Evolutionary conservation across 2,113 vertebrate genomes (phyloP).

Genomic region (Ctenodactylus gundi): DNA sequence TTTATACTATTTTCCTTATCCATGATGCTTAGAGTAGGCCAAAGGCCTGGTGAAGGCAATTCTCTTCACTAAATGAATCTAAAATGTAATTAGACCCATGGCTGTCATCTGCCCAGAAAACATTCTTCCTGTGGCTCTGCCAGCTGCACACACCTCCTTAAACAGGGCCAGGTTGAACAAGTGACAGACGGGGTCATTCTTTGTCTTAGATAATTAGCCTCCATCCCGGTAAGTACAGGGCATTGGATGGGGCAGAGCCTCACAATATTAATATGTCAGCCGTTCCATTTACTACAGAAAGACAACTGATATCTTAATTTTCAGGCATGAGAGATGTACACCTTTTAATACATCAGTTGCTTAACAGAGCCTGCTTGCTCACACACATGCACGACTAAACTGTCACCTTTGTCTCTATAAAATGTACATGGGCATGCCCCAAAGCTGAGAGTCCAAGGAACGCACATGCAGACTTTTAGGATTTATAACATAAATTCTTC

Average conservation of each 20-base stretch:
- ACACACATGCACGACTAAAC: not conserved
- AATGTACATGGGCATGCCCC: not conserved
- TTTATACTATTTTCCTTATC: not conserved
- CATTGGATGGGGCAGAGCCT: not conserved
- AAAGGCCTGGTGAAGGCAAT: not conserved
- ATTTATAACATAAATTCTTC: not conserved
- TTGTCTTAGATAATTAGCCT: not conserved
- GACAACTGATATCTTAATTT: not conserved
- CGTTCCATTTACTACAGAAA: conserved; percentile 10
- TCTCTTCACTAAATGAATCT: not conserved
- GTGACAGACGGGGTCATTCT: not conserved
- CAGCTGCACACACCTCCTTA: not conserved
- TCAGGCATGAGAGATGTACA: not conserved
- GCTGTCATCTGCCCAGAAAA: not conserved
- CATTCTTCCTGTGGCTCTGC: not conserved
- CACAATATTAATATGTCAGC: not conserved
- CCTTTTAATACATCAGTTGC: not conserved
- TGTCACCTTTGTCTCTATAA: not conserved
- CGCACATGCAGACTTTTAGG: not conserved
- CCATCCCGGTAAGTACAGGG: not conserved
- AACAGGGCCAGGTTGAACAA: not conserved
- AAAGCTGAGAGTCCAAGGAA: not conserved
- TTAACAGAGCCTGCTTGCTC: not conserved
- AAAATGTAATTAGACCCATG: not conserved
- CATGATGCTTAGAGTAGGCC: not conserved